Percentiles rank a stretch among this genome's conserved stretches.
Conservation (phyloP, 2,113 vertebrate genomes). For the Saccopteryx bilineata region DNA sequence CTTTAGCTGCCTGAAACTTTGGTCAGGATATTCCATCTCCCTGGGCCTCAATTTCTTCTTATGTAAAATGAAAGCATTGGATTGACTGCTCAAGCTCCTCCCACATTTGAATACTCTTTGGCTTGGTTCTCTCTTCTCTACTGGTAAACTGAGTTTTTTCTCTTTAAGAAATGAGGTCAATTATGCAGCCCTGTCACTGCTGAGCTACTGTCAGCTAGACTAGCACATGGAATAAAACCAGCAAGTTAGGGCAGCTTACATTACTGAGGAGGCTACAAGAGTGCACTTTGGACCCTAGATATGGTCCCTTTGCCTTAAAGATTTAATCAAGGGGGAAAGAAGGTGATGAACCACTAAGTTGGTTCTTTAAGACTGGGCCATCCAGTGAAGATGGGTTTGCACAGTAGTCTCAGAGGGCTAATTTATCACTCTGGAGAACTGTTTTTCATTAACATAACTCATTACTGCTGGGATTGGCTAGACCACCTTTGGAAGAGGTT, state of each 20-base stretch:
- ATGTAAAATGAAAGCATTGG: conserved; percentile 23
- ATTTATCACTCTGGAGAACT: conserved; percentile 79
- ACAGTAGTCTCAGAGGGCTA: conserved; percentile 86
- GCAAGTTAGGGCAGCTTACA: conserved; percentile 81
- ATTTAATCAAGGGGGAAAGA: conserved; percentile 74
- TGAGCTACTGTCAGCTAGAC: conserved; percentile 78
- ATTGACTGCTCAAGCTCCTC: not conserved
- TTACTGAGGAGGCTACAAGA: conserved; percentile 83
- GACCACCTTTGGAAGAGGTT: conserved; percentile 78
- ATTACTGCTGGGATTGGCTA: conserved; percentile 73
- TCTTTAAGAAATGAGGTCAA: conserved; percentile 57
- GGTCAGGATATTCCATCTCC: not conserved
- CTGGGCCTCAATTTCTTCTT: conserved; percentile 19
- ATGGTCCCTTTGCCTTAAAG: conserved; percentile 79
- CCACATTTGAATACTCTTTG: not conserved
- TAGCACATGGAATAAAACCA: conserved; percentile 78
- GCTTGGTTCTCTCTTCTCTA: conserved; percentile 11
- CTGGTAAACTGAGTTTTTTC: conserved; percentile 7
- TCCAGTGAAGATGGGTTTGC: conserved; percentile 86
- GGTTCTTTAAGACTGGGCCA: conserved; percentile 84
- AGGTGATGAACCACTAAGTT: conserved; percentile 76
- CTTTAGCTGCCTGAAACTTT: conserved; percentile 25
- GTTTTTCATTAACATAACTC: conserved; percentile 80
- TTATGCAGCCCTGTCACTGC: conserved; percentile 61
- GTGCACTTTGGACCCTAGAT: conserved; percentile 83